phyloP scores from a whole-genome alignment of 2,888 invertebrate genomes.

The Macrophya annulata region DNA sequence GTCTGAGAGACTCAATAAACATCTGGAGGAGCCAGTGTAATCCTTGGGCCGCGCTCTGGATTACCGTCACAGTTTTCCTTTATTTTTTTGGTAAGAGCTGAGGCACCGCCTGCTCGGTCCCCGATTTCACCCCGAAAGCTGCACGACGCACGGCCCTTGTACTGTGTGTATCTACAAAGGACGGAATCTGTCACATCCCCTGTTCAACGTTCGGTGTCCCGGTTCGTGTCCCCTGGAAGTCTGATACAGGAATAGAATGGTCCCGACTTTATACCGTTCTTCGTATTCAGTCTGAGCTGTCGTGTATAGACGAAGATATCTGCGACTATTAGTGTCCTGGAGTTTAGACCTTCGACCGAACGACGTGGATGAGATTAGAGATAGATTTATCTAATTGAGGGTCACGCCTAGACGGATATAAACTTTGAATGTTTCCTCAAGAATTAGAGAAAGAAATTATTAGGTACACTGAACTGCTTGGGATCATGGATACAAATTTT shows the following conservation, averaged over 20 bases:
- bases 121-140: conserved; percentile 43
- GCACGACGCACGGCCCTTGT: neutral
- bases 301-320: neutral
- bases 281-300: neutral
- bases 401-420: conserved; percentile 51
- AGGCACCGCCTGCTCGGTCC: conserved; percentile 56
- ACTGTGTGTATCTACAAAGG: neutral
- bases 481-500: neutral
- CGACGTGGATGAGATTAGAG: conserved; percentile 40
- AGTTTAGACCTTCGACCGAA: conserved; percentile 45
- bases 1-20: conserved; percentile 77
- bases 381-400: conserved; percentile 49
- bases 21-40: conserved; percentile 76
- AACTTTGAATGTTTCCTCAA: conserved; percentile 11
- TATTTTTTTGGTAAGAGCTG: conserved; percentile 68
- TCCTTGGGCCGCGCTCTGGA: conserved; percentile 76
- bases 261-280: conserved; percentile 22
- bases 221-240: neutral
- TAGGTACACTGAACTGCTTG: neutral
- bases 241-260: conserved; percentile 49
- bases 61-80: conserved; percentile 75
- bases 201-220: conserved; percentile 1
- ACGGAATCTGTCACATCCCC: conserved; percentile 45
- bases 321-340: conserved; percentile 38
- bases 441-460: conserved; percentile 17